Percentiles rank a stretch among this genome's conserved stretches.
Evolutionary conservation across 35 echinoderm and acorn worm genomes (phyloP).

Genomic region (Apostichopus japonicus): DNA sequence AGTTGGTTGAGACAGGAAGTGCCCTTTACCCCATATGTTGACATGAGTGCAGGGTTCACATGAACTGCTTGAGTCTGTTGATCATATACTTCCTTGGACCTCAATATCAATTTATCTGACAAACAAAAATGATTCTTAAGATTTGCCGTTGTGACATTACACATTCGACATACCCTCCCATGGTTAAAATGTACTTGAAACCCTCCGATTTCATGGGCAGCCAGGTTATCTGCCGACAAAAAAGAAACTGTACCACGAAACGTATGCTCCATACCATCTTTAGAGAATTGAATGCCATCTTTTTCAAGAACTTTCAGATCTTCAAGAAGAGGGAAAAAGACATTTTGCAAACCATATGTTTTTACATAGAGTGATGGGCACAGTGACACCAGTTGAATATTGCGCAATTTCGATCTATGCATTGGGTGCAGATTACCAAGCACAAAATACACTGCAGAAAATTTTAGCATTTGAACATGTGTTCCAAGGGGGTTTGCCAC

Average conservation of each 20-base stretch:
- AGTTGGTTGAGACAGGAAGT: conserved; percentile 11
- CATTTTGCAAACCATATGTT: neutral
- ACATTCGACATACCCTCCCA: conserved; percentile 39
- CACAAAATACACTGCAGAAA: conserved; percentile 54
- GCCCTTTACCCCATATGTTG: conserved; percentile 2
- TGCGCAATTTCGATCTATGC: neutral
- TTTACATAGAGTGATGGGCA: conserved; percentile 4
- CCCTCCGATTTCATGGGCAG: conserved; percentile 57
- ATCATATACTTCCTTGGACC: neutral
- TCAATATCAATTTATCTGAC: conserved; percentile 13
- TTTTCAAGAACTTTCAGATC: conserved; percentile 2
- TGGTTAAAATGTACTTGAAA: conserved; percentile 45
- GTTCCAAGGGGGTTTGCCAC: conserved; percentile 46
- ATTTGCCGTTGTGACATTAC: neutral
- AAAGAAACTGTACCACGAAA: neutral
- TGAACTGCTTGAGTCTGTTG: conserved; percentile 14
- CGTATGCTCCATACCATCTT: neutral
- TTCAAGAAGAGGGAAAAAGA: neutral
- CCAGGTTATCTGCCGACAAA: conserved; percentile 22
- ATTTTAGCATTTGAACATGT: conserved; percentile 50
- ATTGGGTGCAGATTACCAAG: conserved; percentile 44
- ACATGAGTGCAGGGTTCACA: neutral
- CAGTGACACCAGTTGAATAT: neutral
- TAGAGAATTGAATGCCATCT: conserved; percentile 11
- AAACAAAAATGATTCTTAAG: conserved; percentile 35